These are phyloP conservation scores for Octodon degus DNA, from an alignment of 2,113 vertebrate species.

Conservation along the genomic window DNA sequence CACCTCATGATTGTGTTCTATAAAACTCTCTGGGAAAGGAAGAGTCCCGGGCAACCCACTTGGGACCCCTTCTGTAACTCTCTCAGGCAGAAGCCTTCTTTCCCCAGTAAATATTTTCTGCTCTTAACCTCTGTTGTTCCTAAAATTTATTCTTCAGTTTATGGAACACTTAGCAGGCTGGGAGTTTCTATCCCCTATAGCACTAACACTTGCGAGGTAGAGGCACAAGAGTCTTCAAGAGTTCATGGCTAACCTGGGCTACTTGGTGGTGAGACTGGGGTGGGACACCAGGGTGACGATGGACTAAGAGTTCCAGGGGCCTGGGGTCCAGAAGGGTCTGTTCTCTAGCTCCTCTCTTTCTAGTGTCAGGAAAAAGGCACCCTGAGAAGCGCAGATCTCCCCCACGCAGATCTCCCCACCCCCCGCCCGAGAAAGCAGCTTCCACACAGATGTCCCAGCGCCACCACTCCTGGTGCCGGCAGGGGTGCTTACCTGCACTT, in stretches of 20 bases:
- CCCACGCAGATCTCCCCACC: neutral
- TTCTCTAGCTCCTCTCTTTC: neutral
- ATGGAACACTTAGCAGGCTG: neutral
- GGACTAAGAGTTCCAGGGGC: neutral
- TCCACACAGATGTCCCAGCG: neutral
- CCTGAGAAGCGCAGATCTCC: neutral
- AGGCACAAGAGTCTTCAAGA: neutral
- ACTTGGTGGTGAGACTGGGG: neutral
- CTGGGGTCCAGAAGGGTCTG: neutral
- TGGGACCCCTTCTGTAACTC: neutral
- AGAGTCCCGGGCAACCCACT: neutral
- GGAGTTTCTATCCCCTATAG: neutral
- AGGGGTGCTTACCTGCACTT: conserved; percentile 88
- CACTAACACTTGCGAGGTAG: neutral
- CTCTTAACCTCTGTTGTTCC: too few species aligned
- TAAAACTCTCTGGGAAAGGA: neutral
- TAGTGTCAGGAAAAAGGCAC: neutral
- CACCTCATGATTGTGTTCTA: neutral
- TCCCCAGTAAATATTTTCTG: neutral
- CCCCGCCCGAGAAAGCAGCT: neutral
- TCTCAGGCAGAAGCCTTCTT: neutral
- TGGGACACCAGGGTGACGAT: neutral
- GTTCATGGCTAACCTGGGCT: neutral
- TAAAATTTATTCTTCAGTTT: neutral
- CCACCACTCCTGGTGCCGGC: neutral